A percentile compares a stretch with the other conserved stretches of the same genome.
Evolutionary conservation across 2,888 invertebrate species (phyloP).

Genomic region (Drosophila austrosaltans): DNA sequence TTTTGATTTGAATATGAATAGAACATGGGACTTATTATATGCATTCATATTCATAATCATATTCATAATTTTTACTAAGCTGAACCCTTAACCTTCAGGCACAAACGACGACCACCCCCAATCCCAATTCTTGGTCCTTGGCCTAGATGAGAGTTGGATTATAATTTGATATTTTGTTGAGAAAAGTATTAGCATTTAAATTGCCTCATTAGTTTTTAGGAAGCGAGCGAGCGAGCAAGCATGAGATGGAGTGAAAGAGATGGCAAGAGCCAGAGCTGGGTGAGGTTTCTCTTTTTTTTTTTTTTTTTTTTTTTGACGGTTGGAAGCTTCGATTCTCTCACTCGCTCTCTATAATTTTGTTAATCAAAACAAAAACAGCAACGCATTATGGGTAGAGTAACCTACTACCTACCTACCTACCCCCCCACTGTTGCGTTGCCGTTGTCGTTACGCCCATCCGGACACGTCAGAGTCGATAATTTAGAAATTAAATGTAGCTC

Average conservation of each 20-base stretch:
- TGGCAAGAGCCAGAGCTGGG: no score
- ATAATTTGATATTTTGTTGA: slow-evolving; percentile 72
- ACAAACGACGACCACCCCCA: not conserved
- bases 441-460: slow-evolving; percentile 53
- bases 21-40: not conserved
- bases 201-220: slow-evolving; percentile 60
- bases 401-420: not conserved
- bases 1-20: slow-evolving; percentile 3
- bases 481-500: slow-evolving; percentile 74
- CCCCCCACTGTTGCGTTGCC: not conserved
- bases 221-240: not conserved
- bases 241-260: not conserved
- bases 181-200: slow-evolving; percentile 73
- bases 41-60: slow-evolving; percentile 43
- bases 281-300: not conserved
- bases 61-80: slow-evolving; percentile 21
- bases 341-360: slow-evolving; percentile 54
- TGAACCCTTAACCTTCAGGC: slow-evolving; percentile 5
- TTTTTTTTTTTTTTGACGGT: not conserved
- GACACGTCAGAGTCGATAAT: slow-evolving; percentile 67
- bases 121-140: not conserved
- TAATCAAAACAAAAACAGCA: slow-evolving; percentile 74
- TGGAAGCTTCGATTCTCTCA: slow-evolving; percentile 25
- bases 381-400: slow-evolving; percentile 38
- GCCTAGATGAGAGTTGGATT: slow-evolving; percentile 53